Base-by-base conservation (phyloP, 2,888 invertebrate genomes). In the Aradus depressus region DNA sequence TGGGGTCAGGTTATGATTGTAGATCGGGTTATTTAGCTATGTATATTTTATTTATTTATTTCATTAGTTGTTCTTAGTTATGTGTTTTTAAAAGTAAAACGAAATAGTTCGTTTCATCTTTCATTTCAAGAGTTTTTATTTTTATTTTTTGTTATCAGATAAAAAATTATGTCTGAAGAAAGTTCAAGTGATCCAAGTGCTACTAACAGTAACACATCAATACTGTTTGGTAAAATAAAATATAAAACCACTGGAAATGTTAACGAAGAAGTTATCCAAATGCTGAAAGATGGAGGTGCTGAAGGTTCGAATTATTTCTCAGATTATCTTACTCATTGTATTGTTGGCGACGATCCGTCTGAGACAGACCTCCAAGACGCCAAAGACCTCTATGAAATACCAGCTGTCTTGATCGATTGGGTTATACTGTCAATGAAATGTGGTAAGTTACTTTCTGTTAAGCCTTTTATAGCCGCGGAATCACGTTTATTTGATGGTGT, bases 311-410 rank as follows among this genome's bases (percentile, higher is more conserved):
- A 81, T 62, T 95, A 90, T 71, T 80, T 91, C 62, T 84, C 88
- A 56, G 90, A 92, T 70, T 85, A 84, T 71, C 87, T 92, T 59
- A 93, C 93, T 37, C 92, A 93, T 74, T 75, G 91, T 62, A 85
- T 96, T 65, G 89, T 90, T 62, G 92, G 87, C 22, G 73, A 79
- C 60, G 84, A 89, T 70, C 83, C 83, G 52, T 79, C 84, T 62
- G 89, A 90, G 67, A 83, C 79, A 64, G 92, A 91, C 67, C 76
- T 93, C 61, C 80, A 80, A 51, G 90, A 91, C 71, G 92, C 92
- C 8, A 82, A 83, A 66, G 95, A 96, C 66, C 75, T 96, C 14
- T 96, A 92, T 69, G 91, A 89, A 70, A 82, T 91, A 51, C 91
- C 92, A 55, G 88, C 91, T 59, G 85, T 95, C 50, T 83, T 81